Evolutionary conservation across 2,888 invertebrate species (phyloP).

Genomic region (Podotricha telesiphe): DNA sequence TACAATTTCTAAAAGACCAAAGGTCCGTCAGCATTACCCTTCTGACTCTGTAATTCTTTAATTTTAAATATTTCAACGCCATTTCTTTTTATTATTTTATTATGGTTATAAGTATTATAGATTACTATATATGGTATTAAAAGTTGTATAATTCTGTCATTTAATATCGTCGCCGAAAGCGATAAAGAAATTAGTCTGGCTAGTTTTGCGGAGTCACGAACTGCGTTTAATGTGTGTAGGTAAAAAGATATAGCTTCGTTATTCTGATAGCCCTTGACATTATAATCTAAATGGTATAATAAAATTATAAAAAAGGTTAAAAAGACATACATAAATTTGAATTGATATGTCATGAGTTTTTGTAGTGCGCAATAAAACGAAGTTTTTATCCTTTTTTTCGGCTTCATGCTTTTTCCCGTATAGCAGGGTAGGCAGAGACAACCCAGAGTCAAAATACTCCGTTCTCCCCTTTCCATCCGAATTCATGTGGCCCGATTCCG

Average conservation of each 20-base stretch:
- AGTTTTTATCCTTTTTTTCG: neutral
- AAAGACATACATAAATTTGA: neutral
- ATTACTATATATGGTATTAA: neutral
- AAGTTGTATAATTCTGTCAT: neutral
- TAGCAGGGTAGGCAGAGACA: too few relatives aligned
- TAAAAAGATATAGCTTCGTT: slow-evolving; percentile 7
- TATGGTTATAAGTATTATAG: neutral
- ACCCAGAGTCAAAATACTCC: too few relatives aligned
- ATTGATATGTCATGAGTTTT: slow-evolving; percentile 1
- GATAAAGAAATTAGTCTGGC: slow-evolving; percentile 11
- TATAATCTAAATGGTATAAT: slow-evolving; percentile 13
- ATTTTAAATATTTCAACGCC: too few relatives aligned
- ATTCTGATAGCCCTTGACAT: slow-evolving; percentile 16
- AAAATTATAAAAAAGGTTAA: slow-evolving; percentile 22
- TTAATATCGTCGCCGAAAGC: neutral
- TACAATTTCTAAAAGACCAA: too few relatives aligned
- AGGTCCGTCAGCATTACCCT: too few relatives aligned
- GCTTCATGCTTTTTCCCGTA: too few relatives aligned
- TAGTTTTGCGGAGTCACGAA: slow-evolving; percentile 11
- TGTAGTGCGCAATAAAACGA: neutral
- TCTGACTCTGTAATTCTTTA: too few relatives aligned
- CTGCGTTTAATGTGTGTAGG: slow-evolving; percentile 18
- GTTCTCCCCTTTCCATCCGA: too few relatives aligned
- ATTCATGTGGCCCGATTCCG: too few relatives aligned
- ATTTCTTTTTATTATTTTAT: neutral